Evolutionary conservation across 37 sponge, comb jelly and placozoan genomes (phyloP), one percentile per base, ranked within the genome.

Genomic region (Beroe forskalii): DNA sequence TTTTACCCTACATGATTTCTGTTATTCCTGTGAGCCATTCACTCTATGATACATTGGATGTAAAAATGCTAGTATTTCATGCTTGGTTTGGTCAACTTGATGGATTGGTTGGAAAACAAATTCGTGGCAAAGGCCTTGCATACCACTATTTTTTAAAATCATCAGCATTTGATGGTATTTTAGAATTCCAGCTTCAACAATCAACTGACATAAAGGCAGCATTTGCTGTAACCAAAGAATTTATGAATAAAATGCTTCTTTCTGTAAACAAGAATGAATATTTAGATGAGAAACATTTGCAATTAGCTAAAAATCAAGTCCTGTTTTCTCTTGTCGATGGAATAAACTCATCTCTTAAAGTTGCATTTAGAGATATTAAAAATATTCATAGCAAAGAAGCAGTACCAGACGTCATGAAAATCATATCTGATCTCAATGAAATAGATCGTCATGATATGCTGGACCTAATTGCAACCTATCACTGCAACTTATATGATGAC

Each of bases 111-210:
- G 86, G 86, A 1, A 41, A 24, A 24, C 55, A 80, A 24, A 42
- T 44, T 42, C 86, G 86, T 44, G 86, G 86, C 8, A 90, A 93
- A 91, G 99, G 99, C 19, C 93, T 98, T 44, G 91, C 96, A 62
- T 98, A 98, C 66, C 90, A 93, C 91, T 98, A 96, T 62, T 80
- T 42, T 44, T 14, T 48, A 23, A 4, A 24, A 80, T 44, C 86
- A 6, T 44, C 60, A 27, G 86, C 60, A 44, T 24, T 41, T 0
- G 60, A 40, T 41, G 86, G 60, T 23, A 80, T 22, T 23, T n/a
- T 80, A 32, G 40, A 22, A 30, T 37, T 44, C 22, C 60, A 80
- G 4, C 60, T 80, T 1, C 48, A 41, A 22, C 86, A 80, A 25
- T 80, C 86, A 22, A 42, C 86, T 37, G 86, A 80, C 22, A 38